Evolutionary conservation across 2,797 vertebrate species (phyloP).

Genomic region (Galagoides demidoff): DNA sequence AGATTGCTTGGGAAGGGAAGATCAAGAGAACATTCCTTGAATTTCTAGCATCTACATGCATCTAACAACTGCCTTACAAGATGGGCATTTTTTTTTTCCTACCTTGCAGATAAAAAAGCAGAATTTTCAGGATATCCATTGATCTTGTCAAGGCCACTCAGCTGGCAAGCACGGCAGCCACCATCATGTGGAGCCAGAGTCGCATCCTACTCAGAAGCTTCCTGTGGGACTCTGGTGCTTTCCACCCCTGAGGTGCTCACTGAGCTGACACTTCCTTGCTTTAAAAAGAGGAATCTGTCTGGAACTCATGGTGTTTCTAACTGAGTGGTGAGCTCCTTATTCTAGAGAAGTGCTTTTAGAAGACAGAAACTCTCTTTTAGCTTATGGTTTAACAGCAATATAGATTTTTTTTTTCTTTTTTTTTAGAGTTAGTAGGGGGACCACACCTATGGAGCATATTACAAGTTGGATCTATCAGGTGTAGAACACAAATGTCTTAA

Average conservation of each 20-base stretch:
- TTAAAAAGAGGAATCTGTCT: background rate
- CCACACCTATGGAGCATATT: too few species aligned
- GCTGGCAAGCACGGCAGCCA: background rate
- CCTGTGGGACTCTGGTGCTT: background rate
- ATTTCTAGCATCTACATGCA: rapidly evolving
- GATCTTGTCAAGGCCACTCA: background rate
- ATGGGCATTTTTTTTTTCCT: background rate
- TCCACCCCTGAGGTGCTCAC: background rate
- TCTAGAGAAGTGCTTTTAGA: background rate
- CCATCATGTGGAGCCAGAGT: rapidly evolving
- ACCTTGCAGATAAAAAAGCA: background rate
- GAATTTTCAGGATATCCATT: background rate
- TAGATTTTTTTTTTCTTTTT: too few species aligned
- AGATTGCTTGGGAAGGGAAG: background rate
- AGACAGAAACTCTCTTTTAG: background rate
- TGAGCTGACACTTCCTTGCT: background rate
- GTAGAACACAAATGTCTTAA: too few species aligned
- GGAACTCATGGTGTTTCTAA: background rate
- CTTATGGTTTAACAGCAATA: too few species aligned
- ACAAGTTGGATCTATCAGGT: too few species aligned
- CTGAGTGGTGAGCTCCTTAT: background rate
- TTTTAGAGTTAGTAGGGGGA: too few species aligned
- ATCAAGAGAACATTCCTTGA: background rate
- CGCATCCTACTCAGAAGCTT: background rate
- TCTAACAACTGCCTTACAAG: background rate